Evolutionary conservation across 1,140 invertebrate species (phyloP).

Genomic region (Nebria ingens): DNA sequence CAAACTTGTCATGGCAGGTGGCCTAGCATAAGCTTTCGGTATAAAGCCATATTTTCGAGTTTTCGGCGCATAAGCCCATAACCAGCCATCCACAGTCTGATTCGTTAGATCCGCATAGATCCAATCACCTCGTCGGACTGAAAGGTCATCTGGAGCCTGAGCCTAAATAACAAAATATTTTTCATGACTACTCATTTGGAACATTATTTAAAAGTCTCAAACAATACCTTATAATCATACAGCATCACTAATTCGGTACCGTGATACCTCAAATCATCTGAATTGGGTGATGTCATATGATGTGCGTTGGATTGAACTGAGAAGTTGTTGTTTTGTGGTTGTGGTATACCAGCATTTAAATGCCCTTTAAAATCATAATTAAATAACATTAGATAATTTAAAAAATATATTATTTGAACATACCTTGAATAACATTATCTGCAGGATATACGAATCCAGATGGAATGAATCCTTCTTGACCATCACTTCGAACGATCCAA

Average conservation of each 20-base stretch:
- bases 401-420: conserved; percentile 14
- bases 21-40: conserved; percentile 86
- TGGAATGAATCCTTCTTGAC: conserved; percentile 91
- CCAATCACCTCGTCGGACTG: conserved; percentile 82
- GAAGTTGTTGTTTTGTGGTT: conserved; percentile 31
- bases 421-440: conserved; percentile 66
- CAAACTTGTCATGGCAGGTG: conserved; percentile 82
- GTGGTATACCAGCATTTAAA: conserved; percentile 28
- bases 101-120: conserved; percentile 88
- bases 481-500: conserved; percentile 85
- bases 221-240: conserved; percentile 72
- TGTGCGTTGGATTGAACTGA: conserved; percentile 20
- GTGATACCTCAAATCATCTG: conserved; percentile 56
- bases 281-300: conserved; percentile 25
- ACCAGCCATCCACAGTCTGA: conserved; percentile 88
- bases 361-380: conserved; percentile 30
- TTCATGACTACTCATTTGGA: neutral
- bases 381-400: neutral
- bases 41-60: conserved; percentile 90
- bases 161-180: conserved; percentile 41
- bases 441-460: conserved; percentile 89
- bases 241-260: conserved; percentile 87
- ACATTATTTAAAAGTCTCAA: neutral
- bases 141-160: conserved; percentile 83
- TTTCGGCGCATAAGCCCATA: conserved; percentile 91